Base-by-base conservation (phyloP, 2,113 vertebrate species). In the Merops nubicus region DNA sequence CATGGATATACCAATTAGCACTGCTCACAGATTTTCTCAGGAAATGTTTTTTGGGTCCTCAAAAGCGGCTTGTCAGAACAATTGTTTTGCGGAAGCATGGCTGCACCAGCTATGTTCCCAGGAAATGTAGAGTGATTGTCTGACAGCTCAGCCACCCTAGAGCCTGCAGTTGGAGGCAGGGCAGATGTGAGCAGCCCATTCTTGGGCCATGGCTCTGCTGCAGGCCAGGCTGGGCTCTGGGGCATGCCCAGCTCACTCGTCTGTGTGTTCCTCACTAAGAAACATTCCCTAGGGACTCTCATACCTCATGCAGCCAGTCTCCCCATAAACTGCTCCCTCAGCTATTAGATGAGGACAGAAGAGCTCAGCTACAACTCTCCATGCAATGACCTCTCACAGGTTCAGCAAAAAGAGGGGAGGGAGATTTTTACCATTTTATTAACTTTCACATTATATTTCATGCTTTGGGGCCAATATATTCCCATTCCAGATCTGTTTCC, bases 181-280 rank as follows among this genome's bases (percentile, higher is more conserved):
- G 31, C 22, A 23, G 65, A 45, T 31, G 11, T 29, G 36, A 74
- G 59, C 11, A 15, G 42, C 26, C 33, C 2, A 0, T 23, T 9
- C 0, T 0, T 3, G 40, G 38, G 22, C 34, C 10, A 0, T 6
- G 31, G 31, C 7, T 28, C 40, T 64, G 36, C 59, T 48, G 8
- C 8, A 0, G 28, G 48, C 54, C 56, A 36, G 38, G 48, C 43
- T 57, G 78, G 54, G 43, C 38, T 65, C n/a, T 5, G 19, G 38
- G 38, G 28, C 22, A 12, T 4, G 8, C 33, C 42, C 34, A 36
- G 33, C 59, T 78, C n/a, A 1, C 28, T 77, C 25, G 11, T 62
- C 45, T 2, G 36, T 31, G 48, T 5, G 15, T 19, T 11, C 29
- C 19, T 60, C 40, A 1, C 33, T 38, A 34, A 62, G 36, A 62